These are phyloP conservation scores for Seira ritae DNA, from an alignment of 2,888 invertebrate genomes.

Conservation along the genomic window DNA sequence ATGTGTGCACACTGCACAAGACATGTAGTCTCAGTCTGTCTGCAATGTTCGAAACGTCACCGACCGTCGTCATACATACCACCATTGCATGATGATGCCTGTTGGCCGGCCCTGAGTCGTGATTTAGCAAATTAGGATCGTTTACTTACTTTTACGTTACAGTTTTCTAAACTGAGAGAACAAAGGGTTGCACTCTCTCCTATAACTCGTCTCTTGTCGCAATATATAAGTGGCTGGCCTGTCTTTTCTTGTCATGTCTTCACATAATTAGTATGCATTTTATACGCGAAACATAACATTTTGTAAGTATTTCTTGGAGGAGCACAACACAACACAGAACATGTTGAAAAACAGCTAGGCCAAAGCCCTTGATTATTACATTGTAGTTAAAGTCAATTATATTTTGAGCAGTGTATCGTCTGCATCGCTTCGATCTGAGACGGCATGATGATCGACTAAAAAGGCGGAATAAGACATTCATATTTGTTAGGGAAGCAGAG, in stretches of 20 bases:
- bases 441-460: slow-evolving; percentile 23
- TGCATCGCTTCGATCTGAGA: slow-evolving; percentile 25
- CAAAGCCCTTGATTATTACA: slow-evolving; percentile 65
- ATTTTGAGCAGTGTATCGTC: slow-evolving; percentile 33
- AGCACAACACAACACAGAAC: slow-evolving; percentile 31
- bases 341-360: slow-evolving; percentile 45
- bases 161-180: slow-evolving; percentile 36
- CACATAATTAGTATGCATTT: slow-evolving; percentile 64
- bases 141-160: slow-evolving; percentile 53
- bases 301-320: slow-evolving; percentile 41
- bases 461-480: slow-evolving; percentile 11
- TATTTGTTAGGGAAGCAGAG: slow-evolving; percentile 46
- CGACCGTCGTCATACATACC: neutral
- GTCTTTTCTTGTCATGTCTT: slow-evolving; percentile 52
- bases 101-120: slow-evolving; percentile 63
- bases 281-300: slow-evolving; percentile 18
- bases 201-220: slow-evolving; percentile 31
- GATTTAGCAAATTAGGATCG: slow-evolving; percentile 65
- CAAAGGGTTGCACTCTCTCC: slow-evolving; percentile 39
- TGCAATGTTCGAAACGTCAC: neutral
- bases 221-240: too few relatives aligned
- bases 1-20: too few relatives aligned
- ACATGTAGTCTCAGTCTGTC: too few relatives aligned
- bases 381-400: slow-evolving; percentile 57
- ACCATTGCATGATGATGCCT: slow-evolving; percentile 32